phyloP scores from a whole-genome alignment of 2,797 vertebrate species.

The Mycteria americana region DNA sequence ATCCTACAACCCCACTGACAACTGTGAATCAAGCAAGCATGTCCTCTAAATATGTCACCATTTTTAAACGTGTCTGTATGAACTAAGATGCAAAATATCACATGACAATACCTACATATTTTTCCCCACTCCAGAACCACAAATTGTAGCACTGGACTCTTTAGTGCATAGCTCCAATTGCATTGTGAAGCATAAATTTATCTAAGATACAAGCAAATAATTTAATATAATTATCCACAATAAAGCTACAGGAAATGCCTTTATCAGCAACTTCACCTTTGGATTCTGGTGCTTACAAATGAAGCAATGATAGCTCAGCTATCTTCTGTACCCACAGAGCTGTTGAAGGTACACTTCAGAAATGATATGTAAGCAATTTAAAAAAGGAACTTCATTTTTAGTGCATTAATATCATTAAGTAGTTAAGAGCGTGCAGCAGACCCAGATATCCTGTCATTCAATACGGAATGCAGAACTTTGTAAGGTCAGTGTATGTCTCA shows the following conservation, averaged over 20 bases:
- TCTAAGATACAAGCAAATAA: not conserved
- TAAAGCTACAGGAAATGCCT: not conserved
- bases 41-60: not conserved
- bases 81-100: not conserved
- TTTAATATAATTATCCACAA: not conserved
- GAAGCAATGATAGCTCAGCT: not conserved
- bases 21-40: not conserved
- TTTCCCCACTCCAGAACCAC: not conserved
- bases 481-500: not conserved
- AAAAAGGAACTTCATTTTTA: conserved; percentile 29
- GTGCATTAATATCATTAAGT: not conserved
- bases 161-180: not conserved
- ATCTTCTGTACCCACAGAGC: not conserved
- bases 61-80: not conserved
- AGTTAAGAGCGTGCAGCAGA: not conserved
- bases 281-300: not conserved
- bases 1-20: not conserved
- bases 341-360: not conserved
- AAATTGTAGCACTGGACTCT: not conserved
- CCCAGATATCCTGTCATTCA: not conserved
- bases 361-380: conserved; percentile 8
- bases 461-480: not conserved
- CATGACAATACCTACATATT: not conserved
- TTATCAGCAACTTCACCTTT: not conserved
- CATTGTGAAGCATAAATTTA: not conserved